phyloP scores from a whole-genome alignment of 2,888 invertebrate species.

The Tanytarsus gracilentus region DNA sequence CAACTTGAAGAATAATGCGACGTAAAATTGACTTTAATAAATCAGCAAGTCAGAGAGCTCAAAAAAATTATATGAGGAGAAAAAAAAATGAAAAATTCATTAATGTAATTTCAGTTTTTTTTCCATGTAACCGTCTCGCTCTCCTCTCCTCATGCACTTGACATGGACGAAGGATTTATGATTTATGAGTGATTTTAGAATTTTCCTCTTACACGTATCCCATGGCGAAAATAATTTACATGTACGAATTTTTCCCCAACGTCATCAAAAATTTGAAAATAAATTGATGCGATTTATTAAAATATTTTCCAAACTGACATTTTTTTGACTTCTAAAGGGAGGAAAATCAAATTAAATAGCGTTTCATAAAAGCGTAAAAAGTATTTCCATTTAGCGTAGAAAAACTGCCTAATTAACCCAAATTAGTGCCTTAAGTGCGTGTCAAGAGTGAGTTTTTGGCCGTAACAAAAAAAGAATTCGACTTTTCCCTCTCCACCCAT shows the following conservation, averaged over 20 bases:
- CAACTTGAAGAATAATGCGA: slow-evolving; percentile 10
- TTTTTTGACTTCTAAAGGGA: no score
- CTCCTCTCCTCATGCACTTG: background rate
- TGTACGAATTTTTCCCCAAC: background rate
- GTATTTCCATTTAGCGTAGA: background rate
- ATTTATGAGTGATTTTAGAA: background rate
- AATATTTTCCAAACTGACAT: no score
- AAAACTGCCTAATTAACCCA: slow-evolving; percentile 24
- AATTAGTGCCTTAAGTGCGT: slow-evolving; percentile 16
- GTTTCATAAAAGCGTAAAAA: background rate
- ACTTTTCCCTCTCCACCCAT: background rate
- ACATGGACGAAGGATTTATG: slow-evolving; percentile 2
- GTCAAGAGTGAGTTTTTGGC: slow-evolving; percentile 15
- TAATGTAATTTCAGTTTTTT: background rate
- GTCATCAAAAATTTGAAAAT: no score
- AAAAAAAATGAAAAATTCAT: slow-evolving; percentile 1
- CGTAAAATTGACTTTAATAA: slow-evolving; percentile 11
- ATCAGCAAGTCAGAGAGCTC: background rate
- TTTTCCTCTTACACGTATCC: background rate
- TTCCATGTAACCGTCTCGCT: background rate
- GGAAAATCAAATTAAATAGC: no score
- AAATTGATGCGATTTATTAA: no score
- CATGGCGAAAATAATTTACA: background rate
- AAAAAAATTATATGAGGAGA: background rate
- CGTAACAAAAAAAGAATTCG: background rate